Percentiles rank a stretch among this genome's conserved stretches.
Conservation (phyloP, 2,113 vertebrate species). For the Nannobrachium achirus region DNA sequence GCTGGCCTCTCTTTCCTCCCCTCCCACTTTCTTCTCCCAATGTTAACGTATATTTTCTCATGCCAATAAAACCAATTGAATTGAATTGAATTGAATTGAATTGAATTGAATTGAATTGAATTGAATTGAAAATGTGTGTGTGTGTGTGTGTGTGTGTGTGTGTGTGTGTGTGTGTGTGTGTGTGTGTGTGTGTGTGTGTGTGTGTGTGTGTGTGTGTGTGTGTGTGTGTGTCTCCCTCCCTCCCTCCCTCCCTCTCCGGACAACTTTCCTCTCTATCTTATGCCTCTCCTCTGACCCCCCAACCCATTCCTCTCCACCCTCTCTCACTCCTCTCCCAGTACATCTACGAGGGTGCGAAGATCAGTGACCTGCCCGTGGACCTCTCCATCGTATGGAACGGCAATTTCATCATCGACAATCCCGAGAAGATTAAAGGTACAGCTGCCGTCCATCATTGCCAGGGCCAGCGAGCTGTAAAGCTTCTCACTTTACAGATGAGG, state of each 20-base stretch:
- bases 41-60: no score
- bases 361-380: slow-evolving; percentile 91
- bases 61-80: no score
- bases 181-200: no score
- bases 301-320: slow-evolving; percentile 2
- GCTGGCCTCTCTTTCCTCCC: slow-evolving; percentile 63
- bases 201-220: no score
- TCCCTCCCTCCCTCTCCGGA: slow-evolving; percentile 28
- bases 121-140: no score
- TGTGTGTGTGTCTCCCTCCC: neutral
- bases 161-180: no score
- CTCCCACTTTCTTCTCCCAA: slow-evolving; percentile 45
- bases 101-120: no score
- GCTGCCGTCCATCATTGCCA: slow-evolving; percentile 66
- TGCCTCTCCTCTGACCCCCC: slow-evolving; percentile 28
- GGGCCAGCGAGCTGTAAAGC: slow-evolving; percentile 58
- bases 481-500: slow-evolving; percentile 63
- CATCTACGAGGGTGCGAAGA: slow-evolving; percentile 92
- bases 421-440: slow-evolving; percentile 92
- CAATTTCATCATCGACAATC: slow-evolving; percentile 98
- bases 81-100: no score
- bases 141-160: no score
- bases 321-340: slow-evolving; percentile 82
- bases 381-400: slow-evolving; percentile 97
- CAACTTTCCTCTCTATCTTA: slow-evolving; percentile 34